Evolutionary conservation across 1,140 invertebrate genomes (phyloP).

Genomic region (Drosophila mojavensis): DNA sequence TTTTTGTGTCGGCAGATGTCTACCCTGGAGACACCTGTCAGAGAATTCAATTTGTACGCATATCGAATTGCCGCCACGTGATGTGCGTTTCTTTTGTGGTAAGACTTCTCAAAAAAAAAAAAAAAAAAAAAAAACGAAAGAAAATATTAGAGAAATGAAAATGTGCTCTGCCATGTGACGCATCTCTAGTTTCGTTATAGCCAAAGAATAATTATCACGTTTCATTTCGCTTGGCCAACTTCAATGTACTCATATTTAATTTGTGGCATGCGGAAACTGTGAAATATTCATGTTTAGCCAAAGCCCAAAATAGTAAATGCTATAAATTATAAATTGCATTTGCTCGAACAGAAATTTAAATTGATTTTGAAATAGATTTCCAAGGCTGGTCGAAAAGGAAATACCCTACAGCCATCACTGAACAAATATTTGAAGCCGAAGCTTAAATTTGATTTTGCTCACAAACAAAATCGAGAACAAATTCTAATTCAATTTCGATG

Average conservation of each 20-base stretch:
- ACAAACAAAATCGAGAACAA: too few relatives aligned
- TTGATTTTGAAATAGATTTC: background rate
- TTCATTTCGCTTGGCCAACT: background rate
- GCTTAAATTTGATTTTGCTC: too few relatives aligned
- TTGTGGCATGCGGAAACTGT: constrained; percentile 4
- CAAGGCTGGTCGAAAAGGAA: background rate
- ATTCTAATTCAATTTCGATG: too few relatives aligned
- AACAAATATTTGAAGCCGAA: too few relatives aligned
- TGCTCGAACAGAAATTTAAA: constrained; percentile 1
- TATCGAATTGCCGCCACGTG: constrained; percentile 37
- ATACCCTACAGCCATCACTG: background rate
- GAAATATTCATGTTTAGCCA: constrained; percentile 8
- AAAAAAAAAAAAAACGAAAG: background rate
- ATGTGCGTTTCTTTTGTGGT: background rate
- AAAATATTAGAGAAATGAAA: too few relatives aligned
- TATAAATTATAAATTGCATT: constrained; percentile 6
- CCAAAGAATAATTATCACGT: background rate
- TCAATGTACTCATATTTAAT: background rate
- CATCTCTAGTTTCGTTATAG: background rate
- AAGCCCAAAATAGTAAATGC: background rate
- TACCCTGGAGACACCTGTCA: constrained; percentile 58
- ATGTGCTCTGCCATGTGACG: too few relatives aligned
- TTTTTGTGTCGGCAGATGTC: constrained; percentile 20
- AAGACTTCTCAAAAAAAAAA: too few relatives aligned
- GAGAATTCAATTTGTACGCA: constrained; percentile 53